phyloP scores from a whole-genome alignment of 2,113 vertebrate species.

The Dipodomys spectabilis region DNA sequence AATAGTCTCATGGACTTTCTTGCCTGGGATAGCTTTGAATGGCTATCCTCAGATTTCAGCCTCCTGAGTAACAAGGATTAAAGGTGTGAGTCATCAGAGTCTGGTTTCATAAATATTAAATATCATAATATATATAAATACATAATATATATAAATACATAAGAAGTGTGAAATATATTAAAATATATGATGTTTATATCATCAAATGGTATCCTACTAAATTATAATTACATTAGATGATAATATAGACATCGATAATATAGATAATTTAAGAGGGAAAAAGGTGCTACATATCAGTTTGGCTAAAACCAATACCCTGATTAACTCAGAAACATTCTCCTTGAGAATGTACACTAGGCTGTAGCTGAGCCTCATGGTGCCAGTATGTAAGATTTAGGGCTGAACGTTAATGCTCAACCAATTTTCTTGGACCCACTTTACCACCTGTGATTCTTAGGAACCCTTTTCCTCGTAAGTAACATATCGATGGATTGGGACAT shows the following conservation, averaged over 20 bases:
- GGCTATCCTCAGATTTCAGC: too few species aligned
- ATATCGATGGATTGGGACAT: neutral
- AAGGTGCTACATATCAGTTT: neutral
- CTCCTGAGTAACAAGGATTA: too few species aligned
- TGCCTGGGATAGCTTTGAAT: too few species aligned
- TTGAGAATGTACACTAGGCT: neutral
- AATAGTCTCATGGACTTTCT: too few species aligned
- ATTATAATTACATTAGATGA: neutral
- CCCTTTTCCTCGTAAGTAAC: slow-evolving; percentile 9
- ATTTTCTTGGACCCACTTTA: slow-evolving; percentile 54
- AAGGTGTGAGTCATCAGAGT: too few species aligned
- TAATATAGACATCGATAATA: neutral
- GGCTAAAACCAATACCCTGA: neutral
- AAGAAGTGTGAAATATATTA: too few species aligned
- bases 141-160: too few species aligned
- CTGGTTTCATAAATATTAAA: too few species aligned
- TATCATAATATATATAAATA: too few species aligned
- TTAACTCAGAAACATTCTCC: slow-evolving; percentile 28
- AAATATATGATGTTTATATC: too few species aligned
- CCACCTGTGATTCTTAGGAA: slow-evolving; percentile 32
- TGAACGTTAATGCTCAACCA: slow-evolving; percentile 41
- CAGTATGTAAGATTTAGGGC: slow-evolving; percentile 45
- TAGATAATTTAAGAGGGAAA: neutral
- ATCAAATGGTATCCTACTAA: too few species aligned
- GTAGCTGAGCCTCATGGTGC: neutral